Base-by-base conservation (phyloP, 2,888 invertebrate species). In the Agrochola macilenta region DNA sequence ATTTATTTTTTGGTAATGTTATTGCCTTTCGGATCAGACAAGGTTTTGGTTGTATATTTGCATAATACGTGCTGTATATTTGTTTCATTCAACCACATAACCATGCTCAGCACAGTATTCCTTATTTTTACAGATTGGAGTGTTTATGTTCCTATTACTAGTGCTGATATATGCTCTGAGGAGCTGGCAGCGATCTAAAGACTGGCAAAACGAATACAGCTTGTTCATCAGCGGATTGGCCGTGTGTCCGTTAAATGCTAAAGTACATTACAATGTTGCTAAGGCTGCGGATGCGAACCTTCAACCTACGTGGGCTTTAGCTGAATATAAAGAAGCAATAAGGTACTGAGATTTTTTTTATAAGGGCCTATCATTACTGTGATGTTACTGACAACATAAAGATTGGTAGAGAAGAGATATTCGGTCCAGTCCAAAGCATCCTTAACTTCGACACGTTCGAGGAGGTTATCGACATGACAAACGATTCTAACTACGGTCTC, bases 221-320 rank as follows among this genome's bases (percentile, higher is more conserved):
- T 95, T 99, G 58, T 99, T 99, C 93, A 95, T 96, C 68, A 98
- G 98, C 46, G 99, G 98, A 0, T 94, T 98, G n/a, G 92, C 96
- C 43, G 98, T 99, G 26, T 99, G 99, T 92, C 99, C 99, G 0
- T 96, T 98, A 68, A 99, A 99, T 96, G 99, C 99, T 35, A 99
- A 99, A 97, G 98, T 98, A 7, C 98, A 97, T 89, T 99, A 99
- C 92, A 99, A 99, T 93, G 98, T 99, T 73, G 99, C 98, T 0
- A 99, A 99, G 94, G 97, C 98, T 79, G 98, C 98, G 23, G 98
- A 98, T 0, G 99, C 99, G 89, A 96, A 96, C 54, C 98, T 98
- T 12, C 96, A 98, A 81, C 96, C 96, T 65, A 94, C 96, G 26
- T 96, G 97, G 88, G 99, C 99, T 0, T 97, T 99, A 75, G 89